These are phyloP conservation scores for Lithophane leautieri DNA, from an alignment of 2,888 invertebrate genomes.

Conservation along the genomic window DNA sequence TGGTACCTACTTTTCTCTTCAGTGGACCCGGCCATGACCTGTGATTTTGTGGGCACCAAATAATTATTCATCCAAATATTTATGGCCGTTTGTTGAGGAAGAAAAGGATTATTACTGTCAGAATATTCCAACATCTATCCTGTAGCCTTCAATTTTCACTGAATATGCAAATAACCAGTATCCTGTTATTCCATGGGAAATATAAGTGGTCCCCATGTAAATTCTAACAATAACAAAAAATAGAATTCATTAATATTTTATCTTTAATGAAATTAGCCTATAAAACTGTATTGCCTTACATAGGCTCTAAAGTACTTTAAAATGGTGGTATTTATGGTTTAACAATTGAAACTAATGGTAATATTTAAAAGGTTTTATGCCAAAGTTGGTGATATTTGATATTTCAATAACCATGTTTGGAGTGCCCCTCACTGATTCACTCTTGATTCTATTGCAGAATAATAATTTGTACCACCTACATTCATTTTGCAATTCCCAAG, in stretches of 20 bases:
- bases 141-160: constrained; percentile 1
- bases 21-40: no score
- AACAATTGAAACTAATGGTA: background rate
- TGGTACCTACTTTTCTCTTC: background rate
- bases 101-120: background rate
- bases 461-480: background rate
- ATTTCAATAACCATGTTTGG: constrained; percentile 3
- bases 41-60: background rate
- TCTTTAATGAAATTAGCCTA: constrained; percentile 25
- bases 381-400: constrained; percentile 5
- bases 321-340: background rate
- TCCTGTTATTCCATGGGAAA: background rate
- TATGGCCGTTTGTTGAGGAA: constrained; percentile 1
- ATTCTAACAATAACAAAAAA: no score
- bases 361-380: constrained; percentile 13
- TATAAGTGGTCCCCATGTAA: background rate
- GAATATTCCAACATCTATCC: background rate
- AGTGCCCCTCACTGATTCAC: background rate
- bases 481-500: background rate
- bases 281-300: constrained; percentile 16
- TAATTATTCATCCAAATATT: background rate
- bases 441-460: background rate
- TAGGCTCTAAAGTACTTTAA: background rate
- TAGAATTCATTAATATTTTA: constrained; percentile 12
- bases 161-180: background rate